phyloP scores from a whole-genome alignment of 2,113 vertebrate species.

The Cyanoderma ruficeps region DNA sequence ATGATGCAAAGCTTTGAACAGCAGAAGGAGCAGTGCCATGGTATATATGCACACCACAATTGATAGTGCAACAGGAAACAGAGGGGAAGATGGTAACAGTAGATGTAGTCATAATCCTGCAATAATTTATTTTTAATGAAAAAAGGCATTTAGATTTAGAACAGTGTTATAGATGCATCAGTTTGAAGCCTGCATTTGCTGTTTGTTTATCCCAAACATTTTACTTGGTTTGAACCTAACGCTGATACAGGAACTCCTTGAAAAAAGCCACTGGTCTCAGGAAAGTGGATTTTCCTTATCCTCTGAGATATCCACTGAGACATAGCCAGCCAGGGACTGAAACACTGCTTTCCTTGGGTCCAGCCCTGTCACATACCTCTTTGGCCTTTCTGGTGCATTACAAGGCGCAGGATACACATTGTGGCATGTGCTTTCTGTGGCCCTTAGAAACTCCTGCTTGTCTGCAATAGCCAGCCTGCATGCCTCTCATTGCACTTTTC shows the following conservation, averaged over 20 bases:
- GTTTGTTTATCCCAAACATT: background rate
- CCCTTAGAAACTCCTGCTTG: background rate
- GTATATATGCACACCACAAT: background rate
- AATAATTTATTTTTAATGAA: background rate
- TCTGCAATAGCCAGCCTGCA: background rate
- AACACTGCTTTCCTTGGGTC: background rate
- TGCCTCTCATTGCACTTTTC: conserved; percentile 5
- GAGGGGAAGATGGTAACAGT: background rate
- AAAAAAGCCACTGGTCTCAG: background rate
- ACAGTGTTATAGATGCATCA: background rate
- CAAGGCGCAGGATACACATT: background rate
- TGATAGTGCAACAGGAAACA: background rate
- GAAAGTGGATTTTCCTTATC: background rate
- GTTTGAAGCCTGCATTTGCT: fast-evolving
- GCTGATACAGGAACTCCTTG: background rate
- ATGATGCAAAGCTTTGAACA: background rate
- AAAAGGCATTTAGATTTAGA: background rate
- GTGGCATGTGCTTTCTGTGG: background rate
- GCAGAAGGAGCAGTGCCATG: background rate
- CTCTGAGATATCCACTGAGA: background rate
- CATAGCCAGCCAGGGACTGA: background rate
- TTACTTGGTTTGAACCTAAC: background rate
- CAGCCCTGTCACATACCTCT: background rate
- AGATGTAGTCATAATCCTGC: background rate
- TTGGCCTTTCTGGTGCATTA: background rate